Evolutionary conservation across 1,140 invertebrate species (phyloP).

Genomic region (Bombus ignitus): DNA sequence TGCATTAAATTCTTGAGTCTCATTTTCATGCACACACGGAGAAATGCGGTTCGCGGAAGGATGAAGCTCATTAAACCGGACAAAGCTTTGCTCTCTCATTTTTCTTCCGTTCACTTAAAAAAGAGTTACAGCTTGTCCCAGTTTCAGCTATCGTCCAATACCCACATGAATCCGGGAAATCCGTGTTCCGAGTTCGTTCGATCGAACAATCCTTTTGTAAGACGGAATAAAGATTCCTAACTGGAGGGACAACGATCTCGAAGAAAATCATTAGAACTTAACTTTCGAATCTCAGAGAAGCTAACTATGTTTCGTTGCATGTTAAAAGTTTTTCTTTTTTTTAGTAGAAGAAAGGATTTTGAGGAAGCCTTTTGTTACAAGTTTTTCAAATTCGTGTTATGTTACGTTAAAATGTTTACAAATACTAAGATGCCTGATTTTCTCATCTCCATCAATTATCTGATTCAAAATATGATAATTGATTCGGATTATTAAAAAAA

Average conservation of each 20-base stretch:
- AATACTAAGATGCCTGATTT: too few relatives aligned
- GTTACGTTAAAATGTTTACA: neutral
- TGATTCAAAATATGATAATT: too few relatives aligned
- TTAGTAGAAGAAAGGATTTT: neutral
- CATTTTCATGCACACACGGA: neutral
- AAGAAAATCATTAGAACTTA: conserved; percentile 58
- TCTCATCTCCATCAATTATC: too few relatives aligned
- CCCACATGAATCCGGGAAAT: neutral
- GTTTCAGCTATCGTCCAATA: neutral
- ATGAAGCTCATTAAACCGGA: neutral
- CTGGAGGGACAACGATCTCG: neutral
- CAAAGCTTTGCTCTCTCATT: conserved; percentile 18
- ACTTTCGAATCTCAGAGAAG: conserved; percentile 55
- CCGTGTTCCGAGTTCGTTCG: neutral
- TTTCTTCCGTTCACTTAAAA: neutral
- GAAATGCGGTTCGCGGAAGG: neutral
- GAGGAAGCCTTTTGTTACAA: conserved; percentile 55
- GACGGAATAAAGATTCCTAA: conserved; percentile 25
- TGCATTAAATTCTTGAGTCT: neutral
- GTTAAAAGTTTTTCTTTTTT: conserved; percentile 30
- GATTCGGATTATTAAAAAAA: too few relatives aligned
- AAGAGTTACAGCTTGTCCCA: conserved; percentile 10
- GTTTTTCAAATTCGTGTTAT: neutral
- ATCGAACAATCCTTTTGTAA: conserved; percentile 2
- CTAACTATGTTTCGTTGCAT: conserved; percentile 19